phyloP scores from a whole-genome alignment of 92 coral and sea anemone genomes.

The Isaurus tuberculatus region DNA sequence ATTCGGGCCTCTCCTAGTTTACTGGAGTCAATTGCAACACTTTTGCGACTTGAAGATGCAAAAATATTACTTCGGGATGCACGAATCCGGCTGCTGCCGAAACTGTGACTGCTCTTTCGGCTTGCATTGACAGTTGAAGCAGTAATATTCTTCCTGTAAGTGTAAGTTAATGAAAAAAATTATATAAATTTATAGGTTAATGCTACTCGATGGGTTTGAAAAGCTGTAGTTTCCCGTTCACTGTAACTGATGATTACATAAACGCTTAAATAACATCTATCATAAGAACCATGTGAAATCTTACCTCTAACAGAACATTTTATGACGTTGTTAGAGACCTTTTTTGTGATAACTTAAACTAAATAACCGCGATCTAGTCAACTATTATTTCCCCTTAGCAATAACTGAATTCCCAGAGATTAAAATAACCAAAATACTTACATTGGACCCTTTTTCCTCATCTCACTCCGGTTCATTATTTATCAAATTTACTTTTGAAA shows the following conservation, averaged over 20 bases:
- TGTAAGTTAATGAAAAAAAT: constrained; percentile 9
- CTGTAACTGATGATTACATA: too few relatives aligned
- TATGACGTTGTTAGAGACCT: too few relatives aligned
- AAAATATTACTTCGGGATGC: constrained; percentile 91
- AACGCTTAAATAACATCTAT: too few relatives aligned
- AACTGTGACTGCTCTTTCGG: constrained; percentile 98
- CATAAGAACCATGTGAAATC: too few relatives aligned
- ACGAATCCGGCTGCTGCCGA: constrained; percentile 82
- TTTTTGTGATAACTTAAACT: too few relatives aligned
- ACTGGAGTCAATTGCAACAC: constrained; percentile 85
- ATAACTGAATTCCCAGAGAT: neutral
- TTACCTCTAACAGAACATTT: too few relatives aligned
- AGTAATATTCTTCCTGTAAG: constrained; percentile 58
- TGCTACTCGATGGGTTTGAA: too few relatives aligned
- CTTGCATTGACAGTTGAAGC: constrained; percentile 72
- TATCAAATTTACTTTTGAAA: neutral
- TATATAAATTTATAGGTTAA: neutral
- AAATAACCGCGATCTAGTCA: too few relatives aligned
- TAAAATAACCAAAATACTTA: constrained; percentile 49
- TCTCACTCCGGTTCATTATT: constrained; percentile 80
- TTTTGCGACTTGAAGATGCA: constrained; percentile 87
- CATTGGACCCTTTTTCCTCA: constrained; percentile 75
- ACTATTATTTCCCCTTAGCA: too few relatives aligned
- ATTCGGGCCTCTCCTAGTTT: constrained; percentile 66
- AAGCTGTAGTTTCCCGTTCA: too few relatives aligned